A percentile compares a stretch with the other conserved stretches of the same genome.
These are phyloP conservation scores for Arothron firmamentum DNA, from an alignment of 2,113 vertebrate species.

Conservation along the genomic window DNA sequence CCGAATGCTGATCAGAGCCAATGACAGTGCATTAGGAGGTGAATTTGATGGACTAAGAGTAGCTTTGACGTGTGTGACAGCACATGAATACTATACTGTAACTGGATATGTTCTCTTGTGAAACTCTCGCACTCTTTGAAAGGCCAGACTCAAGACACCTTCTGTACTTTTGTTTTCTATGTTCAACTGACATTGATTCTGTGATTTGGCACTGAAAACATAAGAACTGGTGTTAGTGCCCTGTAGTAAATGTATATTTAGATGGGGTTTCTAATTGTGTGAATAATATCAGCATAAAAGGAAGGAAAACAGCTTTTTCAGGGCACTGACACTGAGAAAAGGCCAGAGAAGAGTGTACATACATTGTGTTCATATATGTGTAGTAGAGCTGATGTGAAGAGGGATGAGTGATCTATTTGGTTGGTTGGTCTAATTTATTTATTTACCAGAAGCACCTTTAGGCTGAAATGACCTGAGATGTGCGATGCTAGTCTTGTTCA, in stretches of 20 bases:
- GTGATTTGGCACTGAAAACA: slow-evolving; percentile 35
- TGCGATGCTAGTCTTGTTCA: slow-evolving; percentile 22
- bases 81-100: slow-evolving; percentile 52
- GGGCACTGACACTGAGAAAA: slow-evolving; percentile 28
- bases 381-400: slow-evolving; percentile 36
- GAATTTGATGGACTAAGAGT: slow-evolving; percentile 27
- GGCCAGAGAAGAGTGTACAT: slow-evolving; percentile 32
- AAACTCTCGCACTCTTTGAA: slow-evolving; percentile 16
- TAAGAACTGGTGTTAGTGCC: slow-evolving; percentile 22
- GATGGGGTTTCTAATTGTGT: background rate
- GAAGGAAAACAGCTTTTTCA: slow-evolving; percentile 18
- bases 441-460: slow-evolving; percentile 50
- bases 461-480: slow-evolving; percentile 27
- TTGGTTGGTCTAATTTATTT: slow-evolving; percentile 70
- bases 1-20: slow-evolving; percentile 17
- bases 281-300: background rate
- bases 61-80: slow-evolving; percentile 24
- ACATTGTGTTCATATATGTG: slow-evolving; percentile 55
- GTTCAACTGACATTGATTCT: slow-evolving; percentile 24
- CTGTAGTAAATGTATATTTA: slow-evolving; percentile 7
- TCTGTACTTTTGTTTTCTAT: slow-evolving; percentile 20
- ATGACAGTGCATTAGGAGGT: slow-evolving; percentile 8
- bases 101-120: slow-evolving; percentile 41
- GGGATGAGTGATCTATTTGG: slow-evolving; percentile 3
- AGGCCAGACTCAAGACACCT: slow-evolving; percentile 11